Percentiles rank a stretch among this genome's conserved stretches.
Evolutionary conservation across 1,140 invertebrate species (phyloP).

Genomic region (Euwallacea fornicatus): DNA sequence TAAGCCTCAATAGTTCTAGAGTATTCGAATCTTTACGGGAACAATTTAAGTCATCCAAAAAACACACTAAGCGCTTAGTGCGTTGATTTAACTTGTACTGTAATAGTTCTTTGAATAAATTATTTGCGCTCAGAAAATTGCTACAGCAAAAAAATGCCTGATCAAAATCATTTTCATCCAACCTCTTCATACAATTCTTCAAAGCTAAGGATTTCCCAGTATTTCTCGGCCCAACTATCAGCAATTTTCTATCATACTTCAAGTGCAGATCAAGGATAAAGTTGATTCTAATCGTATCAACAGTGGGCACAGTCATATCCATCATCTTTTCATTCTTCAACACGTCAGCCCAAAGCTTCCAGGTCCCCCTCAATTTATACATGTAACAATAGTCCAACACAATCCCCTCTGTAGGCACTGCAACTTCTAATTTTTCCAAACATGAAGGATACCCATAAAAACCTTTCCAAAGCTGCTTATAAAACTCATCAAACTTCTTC

Average conservation of each 20-base stretch:
- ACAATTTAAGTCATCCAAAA: constrained; percentile 92
- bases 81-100: too few relatives aligned
- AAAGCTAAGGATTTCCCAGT: constrained; percentile 90
- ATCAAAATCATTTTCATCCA: constrained; percentile 71
- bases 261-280: constrained; percentile 70
- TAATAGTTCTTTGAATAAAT: too few relatives aligned
- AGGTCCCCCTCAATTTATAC: constrained; percentile 64
- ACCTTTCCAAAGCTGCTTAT: constrained; percentile 61
- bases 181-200: constrained; percentile 77
- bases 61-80: constrained; percentile 60
- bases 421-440: constrained; percentile 70
- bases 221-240: constrained; percentile 85
- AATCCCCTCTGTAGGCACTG: constrained; percentile 70
- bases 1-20: constrained; percentile 78
- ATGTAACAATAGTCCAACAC: constrained; percentile 81
- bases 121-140: too few relatives aligned
- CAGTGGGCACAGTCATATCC: constrained; percentile 77
- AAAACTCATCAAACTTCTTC: constrained; percentile 72
- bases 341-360: constrained; percentile 73
- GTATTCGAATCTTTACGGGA: constrained; percentile 76
- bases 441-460: constrained; percentile 64
- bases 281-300: constrained; percentile 79
- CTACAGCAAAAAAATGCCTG: constrained; percentile 70
- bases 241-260: constrained; percentile 66
- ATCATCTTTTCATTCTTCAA: constrained; percentile 61